phyloP scores from a whole-genome alignment of 2,888 invertebrate species.

The Paralinhomoeus sp. region DNA sequence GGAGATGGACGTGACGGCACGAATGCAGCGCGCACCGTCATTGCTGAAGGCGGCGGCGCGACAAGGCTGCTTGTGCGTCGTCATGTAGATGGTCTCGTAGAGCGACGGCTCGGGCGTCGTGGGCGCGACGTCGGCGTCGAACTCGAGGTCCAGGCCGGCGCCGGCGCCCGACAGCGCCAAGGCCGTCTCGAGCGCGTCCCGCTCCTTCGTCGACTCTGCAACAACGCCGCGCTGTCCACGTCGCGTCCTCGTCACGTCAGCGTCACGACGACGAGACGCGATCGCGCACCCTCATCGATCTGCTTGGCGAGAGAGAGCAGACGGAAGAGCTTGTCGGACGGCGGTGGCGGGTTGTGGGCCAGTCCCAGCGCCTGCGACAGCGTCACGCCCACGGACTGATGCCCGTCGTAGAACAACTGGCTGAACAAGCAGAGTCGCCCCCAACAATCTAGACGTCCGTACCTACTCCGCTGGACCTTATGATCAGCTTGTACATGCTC shows the following conservation, averaged over 20 bases:
- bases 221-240: too few relatives aligned
- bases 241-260: too few relatives aligned
- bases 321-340: conserved; percentile 71
- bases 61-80: conserved; percentile 80
- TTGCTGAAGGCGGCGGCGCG: conserved; percentile 80
- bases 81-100: conserved; percentile 95
- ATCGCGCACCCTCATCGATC: not conserved
- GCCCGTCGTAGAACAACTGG: conserved; percentile 89
- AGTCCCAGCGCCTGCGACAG: conserved; percentile 53
- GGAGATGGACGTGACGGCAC: too few relatives aligned
- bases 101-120: conserved; percentile 76
- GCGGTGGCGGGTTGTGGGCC: conserved; percentile 78
- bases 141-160: conserved; percentile 66
- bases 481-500: conserved; percentile 63
- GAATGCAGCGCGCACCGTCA: conserved; percentile 44
- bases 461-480: conserved; percentile 46
- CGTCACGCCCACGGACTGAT: conserved; percentile 67
- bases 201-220: not conserved
- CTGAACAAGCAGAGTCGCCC: conserved; percentile 36
- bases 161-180: conserved; percentile 17
- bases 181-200: not conserved
- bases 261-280: too few relatives aligned
- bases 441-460: not conserved
- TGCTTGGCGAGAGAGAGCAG: conserved; percentile 49
- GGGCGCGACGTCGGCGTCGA: conserved; percentile 52